Base-by-base conservation (phyloP, 1,140 invertebrate genomes). In the Pararge aegeria region DNA sequence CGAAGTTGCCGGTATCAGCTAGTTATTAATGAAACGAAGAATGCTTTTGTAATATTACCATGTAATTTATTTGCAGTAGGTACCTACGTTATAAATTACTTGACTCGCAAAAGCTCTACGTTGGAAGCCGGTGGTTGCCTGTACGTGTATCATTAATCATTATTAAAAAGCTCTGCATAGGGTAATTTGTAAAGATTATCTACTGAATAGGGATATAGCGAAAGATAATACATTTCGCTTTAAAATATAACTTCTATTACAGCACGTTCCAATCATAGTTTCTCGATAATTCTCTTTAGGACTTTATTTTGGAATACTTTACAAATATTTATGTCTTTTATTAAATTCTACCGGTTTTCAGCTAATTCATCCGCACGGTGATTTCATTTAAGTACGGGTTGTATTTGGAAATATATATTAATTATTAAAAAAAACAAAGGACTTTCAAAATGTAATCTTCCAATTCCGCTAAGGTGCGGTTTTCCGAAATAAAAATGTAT, bases 71-170 rank as follows among this genome's bases (percentile, higher is more conserved):
- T 9, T 40, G 12, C 15, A 58, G 37, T 34, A 15, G 7, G 20
- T 57, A 34, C n/a, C 9, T 27, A 48, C 16, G 42, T 56, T 55
- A 58, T 64, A 64, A 58, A 64, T 64, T 54, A 54, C 55, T 50
- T 49, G 55, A 53, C 30, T 40, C 46, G 15, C 40, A 19, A 54
- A 64, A 58, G 61, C 61, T 57, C 55, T 64, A 64, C 50, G 44
- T 58, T 64, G 9, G 30, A 49, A 61, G 30, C 21, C 24, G 34
- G 49, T 53, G 55, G 50, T 42, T 58, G 37, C 42, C 48, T 30
- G 19, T 49, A 54, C 30, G 18, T 54, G 19, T 38, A 49, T 34
- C 51, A 61, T 61, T 54, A 61, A 61, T 61, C 50, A 57, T 62
- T 56, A 52, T 62, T 55, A 62, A 61, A 55, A 44, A 49, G 18